These are phyloP conservation scores for Hemicordylus capensis DNA, from an alignment of 2,113 vertebrate genomes.

Conservation along the genomic window DNA sequence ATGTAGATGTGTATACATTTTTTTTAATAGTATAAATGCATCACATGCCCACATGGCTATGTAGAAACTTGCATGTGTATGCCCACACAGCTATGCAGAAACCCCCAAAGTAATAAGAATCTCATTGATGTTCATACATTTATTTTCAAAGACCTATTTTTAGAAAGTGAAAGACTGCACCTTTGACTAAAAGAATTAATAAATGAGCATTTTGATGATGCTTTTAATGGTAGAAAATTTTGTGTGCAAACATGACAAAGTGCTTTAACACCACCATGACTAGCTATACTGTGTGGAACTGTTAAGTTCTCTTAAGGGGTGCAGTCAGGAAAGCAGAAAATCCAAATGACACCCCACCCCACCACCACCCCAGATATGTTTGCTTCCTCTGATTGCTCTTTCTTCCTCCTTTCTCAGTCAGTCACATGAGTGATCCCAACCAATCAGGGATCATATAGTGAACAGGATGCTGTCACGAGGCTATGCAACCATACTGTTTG, in stretches of 20 bases:
- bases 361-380: neutral
- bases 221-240: neutral
- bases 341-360: neutral
- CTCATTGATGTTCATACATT: too few relatives aligned
- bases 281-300: neutral
- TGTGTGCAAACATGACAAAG: neutral
- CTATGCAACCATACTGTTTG: neutral
- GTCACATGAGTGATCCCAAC: neutral
- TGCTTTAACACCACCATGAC: neutral
- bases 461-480: neutral
- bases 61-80: too few relatives aligned
- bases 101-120: too few relatives aligned
- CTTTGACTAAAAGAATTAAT: neutral
- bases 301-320: too few relatives aligned
- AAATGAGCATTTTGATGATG: neutral
- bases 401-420: neutral
- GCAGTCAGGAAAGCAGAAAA: neutral
- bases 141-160: neutral
- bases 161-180: neutral
- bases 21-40: too few relatives aligned
- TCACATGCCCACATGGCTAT: too few relatives aligned
- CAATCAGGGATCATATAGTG: neutral
- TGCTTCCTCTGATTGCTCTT: neutral
- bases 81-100: too few relatives aligned
- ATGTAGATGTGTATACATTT: too few relatives aligned